Conservation (phyloP, 2,888 invertebrate species). For the Lochmaea capreae region DNA sequence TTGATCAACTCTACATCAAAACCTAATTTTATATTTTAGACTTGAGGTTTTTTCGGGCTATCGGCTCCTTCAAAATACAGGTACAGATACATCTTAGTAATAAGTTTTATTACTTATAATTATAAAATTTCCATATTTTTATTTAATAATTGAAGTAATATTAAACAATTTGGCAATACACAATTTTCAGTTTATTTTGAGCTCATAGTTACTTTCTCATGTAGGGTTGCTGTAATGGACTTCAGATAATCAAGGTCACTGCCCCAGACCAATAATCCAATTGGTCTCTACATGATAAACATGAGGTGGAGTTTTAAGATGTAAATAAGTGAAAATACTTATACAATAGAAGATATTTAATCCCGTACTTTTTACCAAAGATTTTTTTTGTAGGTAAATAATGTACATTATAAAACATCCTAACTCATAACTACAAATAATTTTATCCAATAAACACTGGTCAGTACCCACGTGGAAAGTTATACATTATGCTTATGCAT, state of each 20-base stretch:
- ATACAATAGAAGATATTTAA: constrained; percentile 38
- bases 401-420: not conserved
- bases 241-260: constrained; percentile 56
- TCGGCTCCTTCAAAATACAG: constrained; percentile 65
- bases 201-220: constrained; percentile 66
- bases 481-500: too few species aligned
- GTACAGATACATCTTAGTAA: constrained; percentile 62
- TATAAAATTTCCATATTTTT: constrained; percentile 45
- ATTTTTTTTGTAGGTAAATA: constrained; percentile 3
- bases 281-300: constrained; percentile 59
- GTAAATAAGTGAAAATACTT: constrained; percentile 52
- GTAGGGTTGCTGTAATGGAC: constrained; percentile 65
- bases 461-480: too few species aligned
- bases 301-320: constrained; percentile 58
- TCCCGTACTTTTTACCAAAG: constrained; percentile 32
- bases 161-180: constrained; percentile 34
- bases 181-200: constrained; percentile 40
- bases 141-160: constrained; percentile 38
- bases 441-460: too few species aligned
- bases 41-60: constrained; percentile 66
- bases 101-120: constrained; percentile 51
- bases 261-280: constrained; percentile 61
- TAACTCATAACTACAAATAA: not conserved
- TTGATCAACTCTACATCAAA: constrained; percentile 61
- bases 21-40: constrained; percentile 67